phyloP scores from a whole-genome alignment of 2,888 invertebrate species.

The Beris morrisii region DNA sequence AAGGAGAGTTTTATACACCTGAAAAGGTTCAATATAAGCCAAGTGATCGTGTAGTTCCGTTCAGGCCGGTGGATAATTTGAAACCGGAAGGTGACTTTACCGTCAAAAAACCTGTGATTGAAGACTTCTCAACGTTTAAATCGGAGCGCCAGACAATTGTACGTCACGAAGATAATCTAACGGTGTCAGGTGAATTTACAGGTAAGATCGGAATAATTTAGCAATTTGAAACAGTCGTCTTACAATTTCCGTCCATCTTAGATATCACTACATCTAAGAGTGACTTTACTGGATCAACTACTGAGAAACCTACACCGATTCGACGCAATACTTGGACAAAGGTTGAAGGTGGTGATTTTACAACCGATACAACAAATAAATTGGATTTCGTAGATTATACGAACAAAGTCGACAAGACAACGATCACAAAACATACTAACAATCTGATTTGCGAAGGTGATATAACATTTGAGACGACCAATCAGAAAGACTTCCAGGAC shows the following conservation, averaged over 20 bases:
- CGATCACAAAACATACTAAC: constrained; percentile 64
- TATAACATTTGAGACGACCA: constrained; percentile 68
- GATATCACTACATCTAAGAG: constrained; percentile 70
- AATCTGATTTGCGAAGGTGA: constrained; percentile 70
- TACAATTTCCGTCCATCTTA: constrained; percentile 52
- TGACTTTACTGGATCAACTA: constrained; percentile 70
- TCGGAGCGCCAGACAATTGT: constrained; percentile 54
- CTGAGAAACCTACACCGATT: constrained; percentile 66
- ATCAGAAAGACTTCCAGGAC: constrained; percentile 65
- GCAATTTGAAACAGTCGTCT: constrained; percentile 12
- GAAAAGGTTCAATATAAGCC: constrained; percentile 57
- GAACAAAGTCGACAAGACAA: constrained; percentile 62
- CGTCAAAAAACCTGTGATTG: constrained; percentile 58
- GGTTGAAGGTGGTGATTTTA: constrained; percentile 74
- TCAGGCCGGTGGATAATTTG: constrained; percentile 61
- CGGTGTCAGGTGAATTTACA: constrained; percentile 68
- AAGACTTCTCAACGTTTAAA: constrained; percentile 43
- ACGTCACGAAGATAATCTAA: constrained; percentile 64
- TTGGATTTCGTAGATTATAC: constrained; percentile 69
- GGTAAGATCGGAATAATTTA: constrained; percentile 56
- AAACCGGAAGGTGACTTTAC: constrained; percentile 59
- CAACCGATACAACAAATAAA: constrained; percentile 68
- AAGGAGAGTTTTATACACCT: constrained; percentile 61
- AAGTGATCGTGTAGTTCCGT: constrained; percentile 58
- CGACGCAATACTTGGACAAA: constrained; percentile 78